Base-by-base conservation (phyloP, 2,113 vertebrate species). In the Ginglymostoma cirratum region DNA sequence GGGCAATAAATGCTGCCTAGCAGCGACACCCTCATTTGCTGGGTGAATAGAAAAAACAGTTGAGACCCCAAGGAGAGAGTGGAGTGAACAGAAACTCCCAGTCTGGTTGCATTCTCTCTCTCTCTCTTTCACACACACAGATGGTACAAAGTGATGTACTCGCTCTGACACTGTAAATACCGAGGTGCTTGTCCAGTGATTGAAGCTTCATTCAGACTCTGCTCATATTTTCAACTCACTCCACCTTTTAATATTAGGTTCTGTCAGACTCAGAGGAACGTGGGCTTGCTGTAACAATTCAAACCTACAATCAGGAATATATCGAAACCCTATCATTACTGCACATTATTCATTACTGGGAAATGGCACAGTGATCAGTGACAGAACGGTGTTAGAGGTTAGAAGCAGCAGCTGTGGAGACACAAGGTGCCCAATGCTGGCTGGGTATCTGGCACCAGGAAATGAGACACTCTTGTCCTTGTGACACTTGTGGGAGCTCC, bases 161-260 rank as follows among this genome's bases (percentile, higher is more conserved):
- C 76, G 8, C 89, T 0, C 17, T n/a, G 55, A 65, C 89, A 66
- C 17, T 38, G 15, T 65, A 19, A 92, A 67, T n/a, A n/a, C 6
- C 1, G 19, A 66, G 61, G 61, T n/a, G 6, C 0, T 65, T 14
- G 21, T 55, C 34, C 55, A 92, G 48, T 61, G 14, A 65, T 67
- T 66, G 65, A 34, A 38, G 8, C 17, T 2, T 38, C 89, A 38
- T 8, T 93, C 17, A 83, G 17, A 17, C 6, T 14, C 61, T 8
- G 15, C 15, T 67, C 5, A 66, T 2, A 42, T 19, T 7, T n/a
- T 38, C 34, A 93, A 34, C 89, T 67, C n/a, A 5, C 17, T 2
- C 89, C 61, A 66, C 89, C 61, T 66, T 42, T 23, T 93, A 93
- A 93, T 93, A 7, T 65, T 93, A 93, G 89, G 61, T 66, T 93